Evolutionary conservation across 2,797 vertebrate species (phyloP).

Genomic region (Steatocranus sp.): DNA sequence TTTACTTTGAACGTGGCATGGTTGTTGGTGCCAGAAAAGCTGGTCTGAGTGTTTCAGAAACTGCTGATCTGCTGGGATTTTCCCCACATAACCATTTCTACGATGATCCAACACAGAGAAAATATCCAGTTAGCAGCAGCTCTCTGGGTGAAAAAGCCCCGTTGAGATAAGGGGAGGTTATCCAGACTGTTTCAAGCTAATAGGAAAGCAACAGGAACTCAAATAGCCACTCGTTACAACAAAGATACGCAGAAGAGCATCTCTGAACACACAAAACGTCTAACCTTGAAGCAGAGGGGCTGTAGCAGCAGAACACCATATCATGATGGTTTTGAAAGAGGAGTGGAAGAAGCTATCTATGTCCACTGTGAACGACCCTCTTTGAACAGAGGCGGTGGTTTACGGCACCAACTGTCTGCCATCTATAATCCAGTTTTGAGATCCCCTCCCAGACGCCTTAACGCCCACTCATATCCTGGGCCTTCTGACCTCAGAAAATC

Average conservation of each 20-base stretch:
- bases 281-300: neutral
- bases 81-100: neutral
- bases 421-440: neutral
- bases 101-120: neutral
- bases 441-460: accelerated
- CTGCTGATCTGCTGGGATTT: neutral
- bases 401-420: neutral
- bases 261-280: neutral
- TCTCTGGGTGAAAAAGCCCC: neutral
- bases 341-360: neutral
- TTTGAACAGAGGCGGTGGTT: neutral
- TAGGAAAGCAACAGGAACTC: neutral
- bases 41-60: neutral
- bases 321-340: neutral
- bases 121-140: neutral
- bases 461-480: accelerated
- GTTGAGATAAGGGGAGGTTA: neutral
- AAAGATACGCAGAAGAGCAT: neutral
- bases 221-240: neutral
- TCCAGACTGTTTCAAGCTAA: neutral
- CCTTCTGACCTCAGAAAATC: neutral
- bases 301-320: neutral
- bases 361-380: neutral
- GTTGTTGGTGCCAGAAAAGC: neutral
- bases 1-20: neutral